Percentiles rank a stretch among this genome's conserved stretches.
Evolutionary conservation across 2,888 invertebrate genomes (phyloP).

Genomic region (Meganola albula): DNA sequence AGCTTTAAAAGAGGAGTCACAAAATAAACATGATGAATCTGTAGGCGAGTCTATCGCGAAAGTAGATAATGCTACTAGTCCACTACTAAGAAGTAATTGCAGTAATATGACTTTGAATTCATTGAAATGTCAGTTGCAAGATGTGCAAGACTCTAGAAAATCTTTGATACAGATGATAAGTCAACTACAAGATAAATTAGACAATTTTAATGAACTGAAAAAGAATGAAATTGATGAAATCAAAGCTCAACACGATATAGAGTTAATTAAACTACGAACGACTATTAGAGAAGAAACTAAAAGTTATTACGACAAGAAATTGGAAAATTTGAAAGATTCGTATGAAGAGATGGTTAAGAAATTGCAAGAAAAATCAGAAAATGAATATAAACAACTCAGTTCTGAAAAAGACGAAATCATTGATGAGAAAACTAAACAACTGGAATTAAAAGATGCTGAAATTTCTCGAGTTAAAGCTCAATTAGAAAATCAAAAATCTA

Average conservation of each 20-base stretch:
- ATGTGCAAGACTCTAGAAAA: slow-evolving; percentile 47
- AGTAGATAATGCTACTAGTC: slow-evolving; percentile 41
- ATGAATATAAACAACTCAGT: slow-evolving; percentile 33
- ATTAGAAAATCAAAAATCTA: slow-evolving; percentile 46
- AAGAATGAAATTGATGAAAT: slow-evolving; percentile 52
- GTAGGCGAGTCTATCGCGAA: slow-evolving; percentile 27
- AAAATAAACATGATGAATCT: slow-evolving; percentile 22
- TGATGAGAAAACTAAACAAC: slow-evolving; percentile 41
- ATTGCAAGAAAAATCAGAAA: slow-evolving; percentile 29
- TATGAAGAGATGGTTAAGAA: slow-evolving; percentile 41
- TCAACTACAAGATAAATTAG: slow-evolving; percentile 43
- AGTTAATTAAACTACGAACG: slow-evolving; percentile 44
- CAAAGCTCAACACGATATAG: slow-evolving; percentile 46
- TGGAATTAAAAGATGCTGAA: slow-evolving; percentile 47
- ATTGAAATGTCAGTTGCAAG: slow-evolving; percentile 46
- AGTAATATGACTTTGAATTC: slow-evolving; percentile 41
- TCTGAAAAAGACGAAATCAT: slow-evolving; percentile 35
- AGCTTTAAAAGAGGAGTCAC: slow-evolving; percentile 42
- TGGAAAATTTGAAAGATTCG: slow-evolving; percentile 41
- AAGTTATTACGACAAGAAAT: slow-evolving; percentile 39
- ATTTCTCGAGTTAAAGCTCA: slow-evolving; percentile 38
- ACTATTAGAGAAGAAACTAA: slow-evolving; percentile 42
- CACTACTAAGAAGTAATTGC: slow-evolving; percentile 28
- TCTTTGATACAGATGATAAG: slow-evolving; percentile 42
- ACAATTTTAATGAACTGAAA: slow-evolving; percentile 44